Base-by-base conservation (phyloP, 2,113 vertebrate genomes). In the Channa maculata region DNA sequence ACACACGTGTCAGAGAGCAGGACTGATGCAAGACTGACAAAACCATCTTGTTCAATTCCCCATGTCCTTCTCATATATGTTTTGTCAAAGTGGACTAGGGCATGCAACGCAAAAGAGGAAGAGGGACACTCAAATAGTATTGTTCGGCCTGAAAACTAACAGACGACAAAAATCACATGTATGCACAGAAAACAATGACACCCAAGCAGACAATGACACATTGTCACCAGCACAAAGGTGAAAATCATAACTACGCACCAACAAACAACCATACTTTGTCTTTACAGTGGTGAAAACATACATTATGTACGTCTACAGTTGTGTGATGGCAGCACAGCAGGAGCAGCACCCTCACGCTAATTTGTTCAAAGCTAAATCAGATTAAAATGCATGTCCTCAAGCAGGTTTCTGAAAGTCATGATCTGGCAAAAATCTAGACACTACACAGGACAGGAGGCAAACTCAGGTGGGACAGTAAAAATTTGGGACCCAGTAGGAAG, bases 61-160 rank as follows among this genome's bases (percentile, higher is more conserved):
- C 24, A 24, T 24, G 24, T 24, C 24, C 24, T 24, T 24, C 24
- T 24, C 24, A 24, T 24, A 1, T 24, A 24, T 24, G 24, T 24
- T 24, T 41, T 64, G 48, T 75, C 57, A 50, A 66, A 71, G 66
- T n/a, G 46, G 13, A 54, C 6, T 5, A 5, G 45, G 52, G 50
- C 10, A 12, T 39, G 12, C 9, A 6, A 37, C 3, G 0, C 39
- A 37, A 58, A 79, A 66, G 36, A n/a, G 68, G 50, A 72, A 72
- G 58, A 62, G 33, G 15, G 34, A 73, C 24, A 7, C 48, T 24
- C n/a, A 45, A 65, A 72, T n/a, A 49, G 39, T 14, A 69, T 65
- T 83, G 81, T 86, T 71, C 71, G 50, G 10, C 15, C 45, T 45
- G 37, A 50, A 72, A 55, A 51, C 38, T 34, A 45, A 60, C 6